phyloP scores from a whole-genome alignment of 2,797 vertebrate genomes.

The Syngnathus acus region DNA sequence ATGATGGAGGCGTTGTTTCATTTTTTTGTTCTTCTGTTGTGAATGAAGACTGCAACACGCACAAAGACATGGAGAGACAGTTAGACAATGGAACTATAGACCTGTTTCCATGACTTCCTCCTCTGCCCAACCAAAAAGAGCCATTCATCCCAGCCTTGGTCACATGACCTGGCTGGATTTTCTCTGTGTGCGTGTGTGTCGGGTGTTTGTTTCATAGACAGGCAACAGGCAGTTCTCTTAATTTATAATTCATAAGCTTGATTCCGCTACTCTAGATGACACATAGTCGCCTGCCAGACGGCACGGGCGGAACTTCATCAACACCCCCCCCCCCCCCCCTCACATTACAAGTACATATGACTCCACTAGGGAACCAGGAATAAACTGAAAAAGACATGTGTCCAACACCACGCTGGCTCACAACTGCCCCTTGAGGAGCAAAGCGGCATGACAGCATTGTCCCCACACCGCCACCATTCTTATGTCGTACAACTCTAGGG shows the following conservation, averaged over 20 bases:
- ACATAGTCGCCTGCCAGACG: conserved; percentile 2
- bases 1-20: conserved; percentile 47
- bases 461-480: not conserved
- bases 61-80: conserved; percentile 14
- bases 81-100: conserved; percentile 51
- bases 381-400: not conserved
- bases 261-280: not conserved
- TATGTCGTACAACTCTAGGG: not conserved
- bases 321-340: not conserved
- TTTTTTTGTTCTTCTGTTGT: conserved; percentile 30
- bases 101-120: conserved; percentile 58
- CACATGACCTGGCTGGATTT: conserved; percentile 46
- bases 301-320: not conserved
- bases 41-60: conserved; percentile 44
- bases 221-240: not conserved
- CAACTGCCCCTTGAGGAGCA: not conserved
- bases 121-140: conserved; percentile 42
- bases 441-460: not conserved
- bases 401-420: not conserved
- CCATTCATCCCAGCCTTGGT: conserved; percentile 41
- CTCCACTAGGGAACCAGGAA: not conserved
- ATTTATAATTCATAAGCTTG: conserved; percentile 6
- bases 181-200: conserved; percentile 20
- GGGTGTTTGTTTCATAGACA: not conserved
- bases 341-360: not conserved